phyloP scores from a whole-genome alignment of 2,113 vertebrate species.

The Okapia johnstoni region DNA sequence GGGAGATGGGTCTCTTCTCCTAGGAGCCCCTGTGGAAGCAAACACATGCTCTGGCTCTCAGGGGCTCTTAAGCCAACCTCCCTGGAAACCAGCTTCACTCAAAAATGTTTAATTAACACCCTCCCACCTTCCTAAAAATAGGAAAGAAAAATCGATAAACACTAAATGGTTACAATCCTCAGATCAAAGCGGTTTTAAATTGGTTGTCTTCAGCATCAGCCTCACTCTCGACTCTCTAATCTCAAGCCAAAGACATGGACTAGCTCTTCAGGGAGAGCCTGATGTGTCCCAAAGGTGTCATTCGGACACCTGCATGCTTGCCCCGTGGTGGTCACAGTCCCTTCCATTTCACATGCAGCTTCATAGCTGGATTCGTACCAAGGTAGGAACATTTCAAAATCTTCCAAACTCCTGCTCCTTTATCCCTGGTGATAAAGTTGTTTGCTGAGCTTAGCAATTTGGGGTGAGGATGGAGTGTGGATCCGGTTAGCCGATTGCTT shows the following conservation, averaged over 20 bases:
- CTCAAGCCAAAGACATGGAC: background rate
- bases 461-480: background rate
- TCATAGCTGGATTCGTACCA: background rate
- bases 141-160: conserved; percentile 60
- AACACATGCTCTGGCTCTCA: background rate
- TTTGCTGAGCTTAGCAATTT: background rate
- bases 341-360: background rate
- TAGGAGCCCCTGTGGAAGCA: background rate
- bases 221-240: background rate
- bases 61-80: background rate
- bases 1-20: background rate
- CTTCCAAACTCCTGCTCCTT: background rate
- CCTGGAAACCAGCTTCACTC: background rate
- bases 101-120: conserved; percentile 55
- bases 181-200: conserved; percentile 66
- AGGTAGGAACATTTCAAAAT: background rate
- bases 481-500: background rate
- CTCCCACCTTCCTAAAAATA: conserved; percentile 59
- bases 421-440: background rate
- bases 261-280: background rate
- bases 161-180: conserved; percentile 68
- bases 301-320: accelerated
- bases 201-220: conserved; percentile 5
- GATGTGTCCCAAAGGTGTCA: background rate
- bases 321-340: background rate